A percentile compares a stretch with the other conserved stretches of the same genome.
Evolutionary conservation across 1,140 invertebrate species (phyloP).

Genomic region (Amyelois transitella): DNA sequence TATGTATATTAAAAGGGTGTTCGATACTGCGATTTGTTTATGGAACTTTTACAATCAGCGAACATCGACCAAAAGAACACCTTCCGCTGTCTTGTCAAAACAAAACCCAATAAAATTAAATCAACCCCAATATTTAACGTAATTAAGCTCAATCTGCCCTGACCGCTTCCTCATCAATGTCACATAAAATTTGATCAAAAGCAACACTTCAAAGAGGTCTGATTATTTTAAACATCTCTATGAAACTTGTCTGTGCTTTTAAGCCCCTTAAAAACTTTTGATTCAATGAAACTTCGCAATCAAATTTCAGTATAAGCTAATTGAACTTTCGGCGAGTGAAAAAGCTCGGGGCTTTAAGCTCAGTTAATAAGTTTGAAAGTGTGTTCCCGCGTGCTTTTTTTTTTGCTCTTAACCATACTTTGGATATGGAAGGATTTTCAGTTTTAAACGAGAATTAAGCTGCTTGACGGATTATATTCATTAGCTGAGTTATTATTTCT

Average conservation of each 20-base stretch:
- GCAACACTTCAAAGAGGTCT: neutral
- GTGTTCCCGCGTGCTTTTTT: constrained; percentile 6
- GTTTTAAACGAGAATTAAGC: neutral
- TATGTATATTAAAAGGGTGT: too few relatives aligned
- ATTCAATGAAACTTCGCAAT: constrained; percentile 43
- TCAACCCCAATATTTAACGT: neutral
- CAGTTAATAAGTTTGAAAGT: constrained; percentile 34
- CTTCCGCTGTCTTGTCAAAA: too few relatives aligned
- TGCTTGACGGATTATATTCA: neutral
- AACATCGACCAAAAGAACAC: too few relatives aligned
- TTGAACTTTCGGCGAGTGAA: constrained; percentile 50
- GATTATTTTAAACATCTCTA: neutral
- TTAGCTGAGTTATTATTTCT: neutral
- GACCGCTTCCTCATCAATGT: neutral
- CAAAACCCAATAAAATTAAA: too few relatives aligned
- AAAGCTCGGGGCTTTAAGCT: constrained; percentile 45
- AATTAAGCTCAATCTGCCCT: neutral
- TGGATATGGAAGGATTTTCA: neutral
- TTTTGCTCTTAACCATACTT: neutral
- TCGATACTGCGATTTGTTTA: too few relatives aligned
- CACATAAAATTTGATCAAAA: neutral
- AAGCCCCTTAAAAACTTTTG: constrained; percentile 51
- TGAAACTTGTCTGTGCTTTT: constrained; percentile 12
- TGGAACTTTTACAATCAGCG: too few relatives aligned
- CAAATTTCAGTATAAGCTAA: constrained; percentile 61